A percentile compares a stretch with the other conserved stretches of the same genome.
phyloP scores from a whole-genome alignment of 2,113 vertebrate species.

The Pleuronectes platessa region DNA sequence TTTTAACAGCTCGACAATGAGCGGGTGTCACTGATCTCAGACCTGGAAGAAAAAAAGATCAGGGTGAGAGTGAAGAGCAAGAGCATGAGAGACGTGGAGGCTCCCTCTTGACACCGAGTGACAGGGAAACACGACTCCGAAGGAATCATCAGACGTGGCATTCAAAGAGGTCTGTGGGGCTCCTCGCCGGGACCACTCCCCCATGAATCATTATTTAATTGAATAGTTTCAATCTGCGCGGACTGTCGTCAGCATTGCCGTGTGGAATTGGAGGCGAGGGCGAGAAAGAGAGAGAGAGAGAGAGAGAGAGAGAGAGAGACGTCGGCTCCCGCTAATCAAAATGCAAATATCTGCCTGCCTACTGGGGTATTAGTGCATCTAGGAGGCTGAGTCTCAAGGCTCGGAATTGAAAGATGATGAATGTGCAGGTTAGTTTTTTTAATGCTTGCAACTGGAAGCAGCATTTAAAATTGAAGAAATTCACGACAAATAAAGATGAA shows the following conservation, averaged over 20 bases:
- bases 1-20: constrained; percentile 42
- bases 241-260: constrained; percentile 40
- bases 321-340: constrained; percentile 71
- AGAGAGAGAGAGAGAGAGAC: not conserved
- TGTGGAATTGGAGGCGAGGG: constrained; percentile 41
- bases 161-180: constrained; percentile 26
- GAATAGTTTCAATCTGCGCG: constrained; percentile 62
- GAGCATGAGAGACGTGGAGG: constrained; percentile 10
- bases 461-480: constrained; percentile 58
- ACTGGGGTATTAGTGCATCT: constrained; percentile 69
- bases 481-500: constrained; percentile 35
- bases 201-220: constrained; percentile 65
- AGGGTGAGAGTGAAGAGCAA: constrained; percentile 12
- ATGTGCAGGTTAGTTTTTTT: constrained; percentile 60
- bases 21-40: constrained; percentile 39
- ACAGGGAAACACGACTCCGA: constrained; percentile 44
- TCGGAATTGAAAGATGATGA: constrained; percentile 79
- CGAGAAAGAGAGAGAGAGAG: not conserved
- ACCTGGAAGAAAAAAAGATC: not conserved
- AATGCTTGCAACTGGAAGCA: constrained; percentile 37
- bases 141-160: constrained; percentile 58
- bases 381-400: constrained; percentile 61
- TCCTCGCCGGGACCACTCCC: not conserved
- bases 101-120: constrained; percentile 21
- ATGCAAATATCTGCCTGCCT: constrained; percentile 75